A percentile compares a stretch with the other conserved stretches of the same genome.
Evolutionary conservation across 2,113 vertebrate genomes (phyloP).

Genomic region (Ameiurus melas): DNA sequence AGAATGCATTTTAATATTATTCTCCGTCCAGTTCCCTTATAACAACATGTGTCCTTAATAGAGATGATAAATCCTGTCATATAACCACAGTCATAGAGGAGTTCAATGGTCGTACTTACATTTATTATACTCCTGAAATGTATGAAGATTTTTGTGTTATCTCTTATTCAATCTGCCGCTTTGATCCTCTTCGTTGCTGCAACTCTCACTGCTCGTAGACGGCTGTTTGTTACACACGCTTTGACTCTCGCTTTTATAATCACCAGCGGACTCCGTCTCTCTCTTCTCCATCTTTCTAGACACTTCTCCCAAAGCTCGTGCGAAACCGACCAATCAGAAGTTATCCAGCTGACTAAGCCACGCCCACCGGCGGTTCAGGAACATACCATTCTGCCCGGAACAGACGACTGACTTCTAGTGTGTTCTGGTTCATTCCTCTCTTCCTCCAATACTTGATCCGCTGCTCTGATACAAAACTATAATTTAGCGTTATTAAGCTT

Average conservation of each 20-base stretch:
- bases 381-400: neutral
- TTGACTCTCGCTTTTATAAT: conserved; percentile 24
- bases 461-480: no score
- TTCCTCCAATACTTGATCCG: neutral
- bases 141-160: neutral
- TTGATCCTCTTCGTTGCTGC: neutral
- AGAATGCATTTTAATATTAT: neutral
- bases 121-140: neutral
- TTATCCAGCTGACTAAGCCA: neutral
- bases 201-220: neutral
- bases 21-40: neutral
- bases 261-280: neutral
- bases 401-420: neutral
- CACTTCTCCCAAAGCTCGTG: conserved; percentile 18
- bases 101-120: conserved; percentile 10
- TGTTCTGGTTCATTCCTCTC: neutral
- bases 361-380: neutral
- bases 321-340: conserved; percentile 24
- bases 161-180: neutral
- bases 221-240: conserved; percentile 38
- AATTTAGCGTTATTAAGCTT: no score
- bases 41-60: neutral
- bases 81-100: neutral
- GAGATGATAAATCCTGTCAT: neutral
- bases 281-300: neutral